Evolutionary conservation across 2,888 invertebrate genomes (phyloP).

Genomic region (Dolomedes plantarius): DNA sequence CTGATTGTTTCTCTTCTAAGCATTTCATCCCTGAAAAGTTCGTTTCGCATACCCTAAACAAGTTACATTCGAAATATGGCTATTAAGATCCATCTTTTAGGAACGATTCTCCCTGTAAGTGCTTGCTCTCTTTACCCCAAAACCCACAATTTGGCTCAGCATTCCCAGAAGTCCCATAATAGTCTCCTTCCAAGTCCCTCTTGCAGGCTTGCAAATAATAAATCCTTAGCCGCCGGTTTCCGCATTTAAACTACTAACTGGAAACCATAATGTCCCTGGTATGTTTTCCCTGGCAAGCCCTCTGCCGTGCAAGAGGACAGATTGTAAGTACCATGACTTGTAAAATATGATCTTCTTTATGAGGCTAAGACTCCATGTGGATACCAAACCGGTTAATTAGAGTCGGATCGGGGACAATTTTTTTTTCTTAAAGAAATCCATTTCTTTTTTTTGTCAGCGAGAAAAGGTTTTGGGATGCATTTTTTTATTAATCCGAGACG

Average conservation of each 20-base stretch:
- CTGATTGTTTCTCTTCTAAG: too few species aligned
- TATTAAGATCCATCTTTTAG: too few species aligned
- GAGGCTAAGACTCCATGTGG: slow-evolving; percentile 5
- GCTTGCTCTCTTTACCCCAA: too few species aligned
- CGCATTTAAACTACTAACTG: slow-evolving; percentile 47
- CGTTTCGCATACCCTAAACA: too few species aligned
- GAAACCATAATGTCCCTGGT: slow-evolving; percentile 39
- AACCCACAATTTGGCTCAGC: neutral
- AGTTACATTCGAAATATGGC: too few species aligned
- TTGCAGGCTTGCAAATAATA: neutral
- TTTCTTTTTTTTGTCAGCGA: slow-evolving; percentile 8
- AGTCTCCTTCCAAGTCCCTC: neutral
- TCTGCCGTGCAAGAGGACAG: slow-evolving; percentile 16
- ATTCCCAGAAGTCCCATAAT: neutral
- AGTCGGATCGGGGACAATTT: slow-evolving; percentile 42
- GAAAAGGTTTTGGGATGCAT: neutral
- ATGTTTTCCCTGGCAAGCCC: slow-evolving; percentile 35
- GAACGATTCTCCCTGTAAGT: too few species aligned
- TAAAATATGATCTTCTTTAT: slow-evolving; percentile 39
- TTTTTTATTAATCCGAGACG: slow-evolving; percentile 9
- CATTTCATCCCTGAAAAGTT: too few species aligned
- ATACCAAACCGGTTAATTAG: slow-evolving; percentile 42
- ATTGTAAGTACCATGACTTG: slow-evolving; percentile 33
- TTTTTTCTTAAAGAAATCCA: neutral
- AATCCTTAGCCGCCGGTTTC: slow-evolving; percentile 6